Percentiles rank a stretch among this genome's conserved stretches.
These are phyloP conservation scores for Athrips mouffetella DNA, from an alignment of 2,888 invertebrate genomes.

Conservation along the genomic window DNA sequence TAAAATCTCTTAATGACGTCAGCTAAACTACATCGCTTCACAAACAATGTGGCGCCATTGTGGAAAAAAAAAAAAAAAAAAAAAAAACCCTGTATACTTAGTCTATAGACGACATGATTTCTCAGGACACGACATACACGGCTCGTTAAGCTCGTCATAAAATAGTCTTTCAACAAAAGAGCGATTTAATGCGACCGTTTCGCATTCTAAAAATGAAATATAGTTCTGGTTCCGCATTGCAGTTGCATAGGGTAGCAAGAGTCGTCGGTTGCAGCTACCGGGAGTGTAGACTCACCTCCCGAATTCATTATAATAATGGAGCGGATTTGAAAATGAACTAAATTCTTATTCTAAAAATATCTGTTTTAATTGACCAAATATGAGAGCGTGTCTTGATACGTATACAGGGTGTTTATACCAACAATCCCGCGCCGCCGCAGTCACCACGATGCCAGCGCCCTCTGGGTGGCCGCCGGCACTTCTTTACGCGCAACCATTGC, in stretches of 20 bases:
- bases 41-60: too few relatives aligned
- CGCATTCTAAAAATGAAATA: conserved; percentile 71
- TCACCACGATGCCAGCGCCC: too few relatives aligned
- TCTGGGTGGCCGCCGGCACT: too few relatives aligned
- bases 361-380: too few relatives aligned
- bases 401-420: too few relatives aligned
- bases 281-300: conserved; percentile 2
- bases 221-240: conserved; percentile 71
- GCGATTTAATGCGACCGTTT: conserved; percentile 57
- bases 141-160: conserved; percentile 60
- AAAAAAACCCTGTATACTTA: conserved; percentile 15
- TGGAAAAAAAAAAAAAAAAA: too few relatives aligned
- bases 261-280: not conserved
- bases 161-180: conserved; percentile 59
- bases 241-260: conserved; percentile 64
- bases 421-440: too few relatives aligned
- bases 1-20: too few relatives aligned
- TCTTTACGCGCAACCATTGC: too few relatives aligned
- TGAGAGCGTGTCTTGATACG: too few relatives aligned
- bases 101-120: conserved; percentile 33
- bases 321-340: conserved; percentile 1
- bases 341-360: not conserved
- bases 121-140: conserved; percentile 34
- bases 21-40: too few relatives aligned
- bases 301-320: conserved; percentile 6